Percentiles rank a stretch among this genome's conserved stretches.
Evolutionary conservation across 1,140 invertebrate species (phyloP).

Genomic region (Platyura marginata): DNA sequence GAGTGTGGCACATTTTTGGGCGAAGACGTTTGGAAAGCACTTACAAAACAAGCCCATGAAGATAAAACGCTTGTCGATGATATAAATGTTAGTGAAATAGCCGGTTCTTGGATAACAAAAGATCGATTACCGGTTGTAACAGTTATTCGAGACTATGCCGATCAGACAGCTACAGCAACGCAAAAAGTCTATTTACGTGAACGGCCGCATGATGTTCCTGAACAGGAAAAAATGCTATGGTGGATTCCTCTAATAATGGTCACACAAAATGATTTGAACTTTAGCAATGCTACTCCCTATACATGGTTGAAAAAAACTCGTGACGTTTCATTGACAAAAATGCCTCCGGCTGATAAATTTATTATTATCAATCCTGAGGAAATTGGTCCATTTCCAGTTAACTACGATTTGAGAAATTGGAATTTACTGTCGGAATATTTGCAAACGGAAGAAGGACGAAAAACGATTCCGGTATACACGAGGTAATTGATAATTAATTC

Average conservation of each 20-base stretch:
- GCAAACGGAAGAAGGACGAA: conserved; percentile 28
- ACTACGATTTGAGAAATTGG: conserved; percentile 67
- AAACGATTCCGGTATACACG: conserved; percentile 43
- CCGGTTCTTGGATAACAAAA: conserved; percentile 63
- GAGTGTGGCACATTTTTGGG: conserved; percentile 56
- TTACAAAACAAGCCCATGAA: conserved; percentile 43
- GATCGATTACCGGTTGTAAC: conserved; percentile 63
- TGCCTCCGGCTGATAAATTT: conserved; percentile 35
- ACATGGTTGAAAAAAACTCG: conserved; percentile 38
- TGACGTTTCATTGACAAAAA: conserved; percentile 27
- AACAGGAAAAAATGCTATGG: conserved; percentile 43
- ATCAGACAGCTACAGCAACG: conserved; percentile 35
- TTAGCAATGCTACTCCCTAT: conserved; percentile 29
- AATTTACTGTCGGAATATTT: conserved; percentile 44
- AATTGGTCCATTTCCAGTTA: conserved; percentile 63
- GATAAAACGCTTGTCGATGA: conserved; percentile 34
- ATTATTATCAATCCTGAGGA: conserved; percentile 64
- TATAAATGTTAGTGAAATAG: conserved; percentile 44
- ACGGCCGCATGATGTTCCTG: conserved; percentile 40
- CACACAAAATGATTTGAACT: conserved; percentile 32
- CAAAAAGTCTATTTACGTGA: conserved; percentile 54
- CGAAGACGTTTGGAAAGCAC: conserved; percentile 59
- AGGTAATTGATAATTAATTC: no score
- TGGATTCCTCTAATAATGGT: conserved; percentile 45
- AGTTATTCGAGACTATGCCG: conserved; percentile 45